Base-by-base conservation (phyloP, 2,888 invertebrate genomes). In the Mythimna lalbum region DNA sequence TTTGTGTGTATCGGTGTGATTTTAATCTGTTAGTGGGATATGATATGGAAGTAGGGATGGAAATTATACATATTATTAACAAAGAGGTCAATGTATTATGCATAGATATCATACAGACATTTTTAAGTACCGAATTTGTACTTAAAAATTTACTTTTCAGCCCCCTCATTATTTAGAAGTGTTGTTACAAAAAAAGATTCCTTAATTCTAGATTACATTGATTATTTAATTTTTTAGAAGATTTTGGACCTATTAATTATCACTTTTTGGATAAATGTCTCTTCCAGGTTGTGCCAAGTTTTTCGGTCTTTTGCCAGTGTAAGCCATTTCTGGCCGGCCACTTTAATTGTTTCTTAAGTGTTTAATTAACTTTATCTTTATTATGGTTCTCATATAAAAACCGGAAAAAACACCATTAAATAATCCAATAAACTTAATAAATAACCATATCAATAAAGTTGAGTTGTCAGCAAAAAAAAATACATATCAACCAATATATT, bases 401-500 rank as follows among this genome's bases (percentile, higher is more conserved):
- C 23, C 6, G 14, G 17, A 27, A 19, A 55, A 27, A 55, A 17
- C 4, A 17, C 39, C 33, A n/a, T 59, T 31, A 49, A 49, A 7
- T n/a, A 9, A 17, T 19, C 19, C 27, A 31, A 39, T 57, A 36
- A 49, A n/a, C 19, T n/a, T 27, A 43, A 50, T 62, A 33, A 9
- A 27, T 27, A 33, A 43, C 0, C 1, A 31, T 72, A n/a, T n/a
- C 17, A 50, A 31, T 50, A 31, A 27, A 14, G 5, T 50, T 19
- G n/a, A 39, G 1, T 67, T 76, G 76, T 52, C 43, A 36, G 31
- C n/a, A 55, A 63, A 69, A 59, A 64, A 50, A 33, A 33, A 23
- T 50, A 75, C 67, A n/a, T 59, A 65, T 55, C 33, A 43, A 56
- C 31, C n/a, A 21, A 64, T 65, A 64, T 69, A 56, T 73, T 72